Evolutionary conservation across 2,888 invertebrate genomes (phyloP), one percentile per base, ranked within the genome.

Genomic region (Agriopis marginaria): DNA sequence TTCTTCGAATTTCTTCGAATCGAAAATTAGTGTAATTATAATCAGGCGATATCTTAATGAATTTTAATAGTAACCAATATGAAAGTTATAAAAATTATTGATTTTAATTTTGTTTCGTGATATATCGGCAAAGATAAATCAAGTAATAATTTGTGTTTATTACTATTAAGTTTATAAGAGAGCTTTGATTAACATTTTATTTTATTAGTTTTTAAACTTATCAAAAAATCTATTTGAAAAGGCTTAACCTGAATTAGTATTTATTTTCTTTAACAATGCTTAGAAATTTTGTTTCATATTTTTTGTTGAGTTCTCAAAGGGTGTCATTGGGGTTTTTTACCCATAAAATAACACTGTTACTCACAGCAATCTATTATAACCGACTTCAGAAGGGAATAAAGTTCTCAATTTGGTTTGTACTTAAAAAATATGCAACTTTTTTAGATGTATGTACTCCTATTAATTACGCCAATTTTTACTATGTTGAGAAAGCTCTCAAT

Each of bases 1-100:
- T 63, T 63, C 54, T 23, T 64, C 49, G 45, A 65, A 56, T 68
- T 65, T 67, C 42, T 55, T 70, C 63, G 58, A 68, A 60, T 65
- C 44, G 47, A 40, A 68, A 72, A 74, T 72, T 72, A 68, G 68
- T 74, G 64, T 74, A 72, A 74, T 72, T 70, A 74, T 68, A 70
- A 72, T 65, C 69, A 69, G 61, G 11, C 64, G 68, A 65, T 60
- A 60, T 61, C 56, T 62, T 65, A 69, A 69, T 65, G 69, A 69
- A 65, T 69, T 69, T 65, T 69, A 69, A 69, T 69, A 56, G 61
- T 69, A 66, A 74, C 69, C 68, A 66, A 74, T 68, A 70, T 54
- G 59, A 65, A 62, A 65, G 69, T 69, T 69, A 47, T 65, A 65
- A 69, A 69, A 69, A 65, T 62, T 69, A 65, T 69, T 65, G 65